These are phyloP conservation scores for Eira barbara DNA, from an alignment of 2,113 vertebrate genomes.

Conservation along the genomic window DNA sequence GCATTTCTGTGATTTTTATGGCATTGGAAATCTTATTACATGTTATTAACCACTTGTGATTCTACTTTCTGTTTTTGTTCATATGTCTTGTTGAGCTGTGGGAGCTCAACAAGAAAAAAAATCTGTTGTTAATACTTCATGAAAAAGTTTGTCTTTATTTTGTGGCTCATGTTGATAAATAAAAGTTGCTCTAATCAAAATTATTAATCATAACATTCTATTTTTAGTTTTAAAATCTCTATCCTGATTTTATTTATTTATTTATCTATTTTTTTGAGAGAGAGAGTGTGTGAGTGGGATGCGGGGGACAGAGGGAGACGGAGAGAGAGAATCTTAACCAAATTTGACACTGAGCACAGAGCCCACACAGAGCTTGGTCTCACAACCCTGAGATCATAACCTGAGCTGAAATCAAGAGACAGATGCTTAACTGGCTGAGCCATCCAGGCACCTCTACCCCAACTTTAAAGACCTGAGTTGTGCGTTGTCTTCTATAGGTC, in stretches of 20 bases:
- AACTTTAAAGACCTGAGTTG: not conserved
- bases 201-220: not conserved
- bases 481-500: not conserved
- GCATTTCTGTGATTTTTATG: not conserved
- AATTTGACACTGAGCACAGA: not conserved
- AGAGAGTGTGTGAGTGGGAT: not conserved
- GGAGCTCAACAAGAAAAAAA: not conserved
- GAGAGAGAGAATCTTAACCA: not conserved
- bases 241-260: not conserved
- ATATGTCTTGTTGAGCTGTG: not conserved
- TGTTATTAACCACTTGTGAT: not conserved
- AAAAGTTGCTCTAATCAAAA: not conserved
- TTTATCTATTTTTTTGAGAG: not conserved
- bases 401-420: not conserved
- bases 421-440: not conserved
- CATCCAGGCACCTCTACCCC: not conserved
- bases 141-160: not conserved
- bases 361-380: not conserved
- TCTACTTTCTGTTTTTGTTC: not conserved
- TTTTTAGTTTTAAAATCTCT: not conserved
- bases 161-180: not conserved
- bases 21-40: not conserved
- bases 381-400: not conserved
- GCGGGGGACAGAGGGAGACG: not conserved
- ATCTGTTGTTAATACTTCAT: not conserved